A percentile compares a stretch with the other conserved stretches of the same genome.
Evolutionary conservation across 1,140 invertebrate genomes (phyloP).

Genomic region (Heliconius himera): DNA sequence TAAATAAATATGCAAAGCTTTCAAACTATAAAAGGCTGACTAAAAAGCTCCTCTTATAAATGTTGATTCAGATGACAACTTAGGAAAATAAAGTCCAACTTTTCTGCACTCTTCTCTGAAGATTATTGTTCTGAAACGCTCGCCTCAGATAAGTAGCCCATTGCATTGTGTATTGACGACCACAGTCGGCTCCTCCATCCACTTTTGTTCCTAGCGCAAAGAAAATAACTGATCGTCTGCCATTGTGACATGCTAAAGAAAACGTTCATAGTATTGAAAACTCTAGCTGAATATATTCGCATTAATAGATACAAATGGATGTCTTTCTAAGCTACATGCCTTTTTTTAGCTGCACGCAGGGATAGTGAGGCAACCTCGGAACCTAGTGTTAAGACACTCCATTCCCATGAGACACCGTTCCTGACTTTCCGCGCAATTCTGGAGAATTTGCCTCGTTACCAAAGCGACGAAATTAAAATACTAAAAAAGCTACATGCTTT

Average conservation of each 20-base stretch:
- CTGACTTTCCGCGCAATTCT: too few relatives aligned
- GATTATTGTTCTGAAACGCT: slow-evolving; percentile 26
- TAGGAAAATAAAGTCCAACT: slow-evolving; percentile 12
- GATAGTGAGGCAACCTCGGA: too few relatives aligned
- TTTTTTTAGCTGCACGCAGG: too few relatives aligned
- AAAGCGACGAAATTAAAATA: too few relatives aligned
- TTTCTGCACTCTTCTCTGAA: slow-evolving; percentile 28
- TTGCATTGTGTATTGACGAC: slow-evolving; percentile 24
- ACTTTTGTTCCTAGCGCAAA: slow-evolving; percentile 35
- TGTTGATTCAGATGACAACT: slow-evolving; percentile 3
- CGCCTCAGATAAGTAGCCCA: slow-evolving; percentile 26
- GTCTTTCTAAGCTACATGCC: too few relatives aligned
- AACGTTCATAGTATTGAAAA: background rate
- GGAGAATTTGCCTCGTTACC: too few relatives aligned
- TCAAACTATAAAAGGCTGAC: background rate
- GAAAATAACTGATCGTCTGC: slow-evolving; percentile 22
- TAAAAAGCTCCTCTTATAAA: slow-evolving; percentile 1
- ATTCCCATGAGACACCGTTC: too few relatives aligned
- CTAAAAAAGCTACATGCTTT: too few relatives aligned
- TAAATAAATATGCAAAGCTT: background rate
- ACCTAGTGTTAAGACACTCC: too few relatives aligned
- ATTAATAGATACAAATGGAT: background rate
- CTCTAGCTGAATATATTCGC: background rate
- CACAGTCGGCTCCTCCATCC: slow-evolving; percentile 1
- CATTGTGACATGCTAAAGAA: slow-evolving; percentile 25